These are phyloP conservation scores for Micropoecilia bifurca DNA, from an alignment of 2,797 vertebrate genomes.

Conservation along the genomic window DNA sequence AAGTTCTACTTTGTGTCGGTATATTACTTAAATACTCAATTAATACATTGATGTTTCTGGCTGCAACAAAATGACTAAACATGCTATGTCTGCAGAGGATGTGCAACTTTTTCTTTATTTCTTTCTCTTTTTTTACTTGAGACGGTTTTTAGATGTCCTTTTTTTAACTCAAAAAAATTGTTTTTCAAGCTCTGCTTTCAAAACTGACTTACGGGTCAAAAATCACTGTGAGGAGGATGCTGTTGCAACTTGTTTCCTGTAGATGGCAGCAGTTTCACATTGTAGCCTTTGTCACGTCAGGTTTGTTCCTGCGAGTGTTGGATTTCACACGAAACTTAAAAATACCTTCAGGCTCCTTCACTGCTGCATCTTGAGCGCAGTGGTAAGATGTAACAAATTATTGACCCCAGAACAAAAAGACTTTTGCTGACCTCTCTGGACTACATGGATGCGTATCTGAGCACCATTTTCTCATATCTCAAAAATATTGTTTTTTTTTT, in stretches of 20 bases:
- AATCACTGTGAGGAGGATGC: neutral
- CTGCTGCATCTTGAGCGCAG: neutral
- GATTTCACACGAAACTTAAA: conserved; percentile 16
- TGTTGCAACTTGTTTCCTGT: conserved; percentile 43
- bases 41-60: neutral
- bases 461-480: conserved; percentile 3
- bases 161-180: neutral
- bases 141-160: neutral
- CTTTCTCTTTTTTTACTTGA: neutral
- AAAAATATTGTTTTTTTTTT: neutral
- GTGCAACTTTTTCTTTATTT: neutral
- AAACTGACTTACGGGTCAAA: neutral
- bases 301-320: neutral
- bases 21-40: neutral
- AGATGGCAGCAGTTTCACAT: conserved; percentile 69
- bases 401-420: neutral
- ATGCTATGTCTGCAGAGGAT: neutral
- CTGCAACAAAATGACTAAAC: neutral
- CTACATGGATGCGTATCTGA: conserved; percentile 3
- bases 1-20: neutral
- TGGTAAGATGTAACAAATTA: neutral
- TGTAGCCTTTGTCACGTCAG: conserved; percentile 14
- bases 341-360: neutral
- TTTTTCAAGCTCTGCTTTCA: neutral
- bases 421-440: neutral